phyloP scores from a whole-genome alignment of 1,140 invertebrate genomes.

The Bombus ignitus region DNA sequence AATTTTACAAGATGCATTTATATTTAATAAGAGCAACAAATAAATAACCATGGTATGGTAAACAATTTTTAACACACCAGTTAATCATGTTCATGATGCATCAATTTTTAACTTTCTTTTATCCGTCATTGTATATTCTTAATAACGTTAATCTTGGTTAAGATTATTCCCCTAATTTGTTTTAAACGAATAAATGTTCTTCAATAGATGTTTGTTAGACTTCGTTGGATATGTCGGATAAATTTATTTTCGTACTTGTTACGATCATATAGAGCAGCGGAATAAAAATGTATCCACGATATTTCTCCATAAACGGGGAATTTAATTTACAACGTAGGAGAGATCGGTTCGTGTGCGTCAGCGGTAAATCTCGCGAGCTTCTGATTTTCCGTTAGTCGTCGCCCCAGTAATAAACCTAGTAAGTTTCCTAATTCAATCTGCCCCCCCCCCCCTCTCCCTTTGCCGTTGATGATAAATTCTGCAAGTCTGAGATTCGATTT shows the following conservation, averaged over 20 bases:
- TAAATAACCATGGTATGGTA: no score
- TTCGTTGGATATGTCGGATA: no score
- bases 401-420: background rate
- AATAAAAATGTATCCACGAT: background rate
- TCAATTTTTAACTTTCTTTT: no score
- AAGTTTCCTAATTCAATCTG: background rate
- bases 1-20: no score
- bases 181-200: no score
- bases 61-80: no score
- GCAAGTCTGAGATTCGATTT: background rate
- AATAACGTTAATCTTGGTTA: background rate
- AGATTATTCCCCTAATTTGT: no score
- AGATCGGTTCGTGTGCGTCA: background rate
- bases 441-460: no score
- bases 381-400: background rate
- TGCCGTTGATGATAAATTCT: background rate
- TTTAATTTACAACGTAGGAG: background rate
- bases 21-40: no score
- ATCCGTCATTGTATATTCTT: background rate
- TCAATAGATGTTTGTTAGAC: no score
- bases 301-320: background rate
- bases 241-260: background rate
- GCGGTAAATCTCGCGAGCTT: background rate
- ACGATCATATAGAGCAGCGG: no score
- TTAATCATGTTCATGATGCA: no score